A percentile compares a stretch with the other conserved stretches of the same genome.
phyloP scores from a whole-genome alignment of 2,113 vertebrate genomes.

The Pollachius pollachius region DNA sequence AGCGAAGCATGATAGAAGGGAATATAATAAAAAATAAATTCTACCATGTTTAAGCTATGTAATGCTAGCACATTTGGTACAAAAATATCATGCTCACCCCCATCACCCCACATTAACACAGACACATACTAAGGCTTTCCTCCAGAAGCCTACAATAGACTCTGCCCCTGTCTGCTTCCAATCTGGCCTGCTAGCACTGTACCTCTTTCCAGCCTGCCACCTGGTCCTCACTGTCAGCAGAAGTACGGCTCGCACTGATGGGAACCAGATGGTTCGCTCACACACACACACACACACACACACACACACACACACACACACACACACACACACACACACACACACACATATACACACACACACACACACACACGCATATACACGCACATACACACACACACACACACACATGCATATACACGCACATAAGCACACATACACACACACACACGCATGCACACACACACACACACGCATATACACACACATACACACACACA shows the following conservation, averaged over 20 bases:
- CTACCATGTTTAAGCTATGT: too few species aligned
- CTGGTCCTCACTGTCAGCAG: constrained; percentile 54
- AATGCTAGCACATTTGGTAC: too few species aligned
- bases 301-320: constrained; percentile 14
- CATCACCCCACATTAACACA: constrained; percentile 19
- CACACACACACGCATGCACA: too few species aligned
- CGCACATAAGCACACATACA: too few species aligned
- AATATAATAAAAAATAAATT: too few species aligned
- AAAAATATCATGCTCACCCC: too few species aligned
- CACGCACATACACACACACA: too few species aligned
- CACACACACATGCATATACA: too few species aligned
- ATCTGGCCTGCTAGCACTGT: constrained; percentile 24
- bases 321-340: constrained; percentile 5
- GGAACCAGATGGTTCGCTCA: constrained; percentile 51
- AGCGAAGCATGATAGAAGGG: too few species aligned
- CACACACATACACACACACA: too few species aligned
- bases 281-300: constrained; percentile 20
- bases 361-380: not conserved
- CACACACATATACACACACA: not conserved
- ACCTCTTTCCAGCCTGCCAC: constrained; percentile 53
- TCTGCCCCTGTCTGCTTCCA: constrained; percentile 32
- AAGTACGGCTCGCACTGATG: constrained; percentile 34
- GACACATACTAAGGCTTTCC: not conserved
- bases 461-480: too few species aligned
- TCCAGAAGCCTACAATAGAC: constrained; percentile 3